Evolutionary conservation across 2,113 vertebrate genomes (phyloP).

Genomic region (Syrrhaptes paradoxus): DNA sequence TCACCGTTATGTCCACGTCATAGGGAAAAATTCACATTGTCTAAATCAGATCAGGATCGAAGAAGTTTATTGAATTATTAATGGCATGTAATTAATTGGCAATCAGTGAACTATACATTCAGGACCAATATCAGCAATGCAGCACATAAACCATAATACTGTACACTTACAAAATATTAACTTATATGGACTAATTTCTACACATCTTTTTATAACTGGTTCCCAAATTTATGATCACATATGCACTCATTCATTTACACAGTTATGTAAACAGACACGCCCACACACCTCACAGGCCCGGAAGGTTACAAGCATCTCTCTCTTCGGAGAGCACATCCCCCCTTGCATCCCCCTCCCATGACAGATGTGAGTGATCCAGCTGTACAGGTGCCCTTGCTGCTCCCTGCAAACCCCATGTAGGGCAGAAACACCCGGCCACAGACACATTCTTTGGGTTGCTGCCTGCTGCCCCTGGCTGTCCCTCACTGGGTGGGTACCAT

Average conservation of each 20-base stretch:
- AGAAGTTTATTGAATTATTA: constrained; percentile 25
- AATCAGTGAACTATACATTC: neutral
- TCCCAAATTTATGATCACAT: neutral
- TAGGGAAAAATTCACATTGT: neutral
- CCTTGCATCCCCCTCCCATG: fast-evolving
- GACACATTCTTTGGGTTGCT: neutral
- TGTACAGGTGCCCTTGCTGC: fast-evolving
- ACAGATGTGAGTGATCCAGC: neutral
- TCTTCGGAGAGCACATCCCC: fast-evolving
- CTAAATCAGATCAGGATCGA: neutral
- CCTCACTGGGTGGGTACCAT: fast-evolving
- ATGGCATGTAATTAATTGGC: neutral
- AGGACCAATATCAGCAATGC: neutral
- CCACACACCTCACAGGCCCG: neutral
- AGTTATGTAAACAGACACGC: neutral
- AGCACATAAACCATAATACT: neutral
- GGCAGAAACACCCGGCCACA: neutral
- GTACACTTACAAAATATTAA: neutral
- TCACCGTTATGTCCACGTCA: neutral
- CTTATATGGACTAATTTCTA: neutral
- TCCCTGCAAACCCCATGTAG: fast-evolving
- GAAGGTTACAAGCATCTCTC: neutral
- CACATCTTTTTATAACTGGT: neutral
- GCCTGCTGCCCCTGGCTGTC: neutral
- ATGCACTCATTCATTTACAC: fast-evolving